These are phyloP conservation scores for Notodonta ziczac DNA, from an alignment of 2,888 invertebrate species.

Conservation along the genomic window DNA sequence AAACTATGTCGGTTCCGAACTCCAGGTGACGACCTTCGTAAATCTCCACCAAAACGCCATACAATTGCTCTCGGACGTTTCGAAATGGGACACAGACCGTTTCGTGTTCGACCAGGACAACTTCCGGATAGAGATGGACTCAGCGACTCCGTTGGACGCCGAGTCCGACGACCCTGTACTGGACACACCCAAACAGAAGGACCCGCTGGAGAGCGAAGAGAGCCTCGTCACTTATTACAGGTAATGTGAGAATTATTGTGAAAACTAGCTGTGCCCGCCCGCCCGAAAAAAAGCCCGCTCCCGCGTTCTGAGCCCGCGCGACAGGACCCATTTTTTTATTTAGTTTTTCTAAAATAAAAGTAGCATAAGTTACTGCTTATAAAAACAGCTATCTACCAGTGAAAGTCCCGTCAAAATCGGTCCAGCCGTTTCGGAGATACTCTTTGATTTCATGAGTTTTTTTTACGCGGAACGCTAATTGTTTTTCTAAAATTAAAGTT, in stretches of 20 bases:
- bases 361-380: too few species aligned
- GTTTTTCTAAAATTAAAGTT: too few species aligned
- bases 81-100: conserved; percentile 83
- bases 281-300: too few species aligned
- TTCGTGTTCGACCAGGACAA: conserved; percentile 84
- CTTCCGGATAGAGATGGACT: conserved; percentile 80
- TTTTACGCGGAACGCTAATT: too few species aligned
- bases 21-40: conserved; percentile 83
- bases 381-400: too few species aligned
- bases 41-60: conserved; percentile 84
- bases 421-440: too few species aligned
- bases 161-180: conserved; percentile 80
- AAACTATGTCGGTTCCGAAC: not conserved
- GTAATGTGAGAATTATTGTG: conserved; percentile 43
- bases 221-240: conserved; percentile 78
- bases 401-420: too few species aligned
- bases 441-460: too few species aligned
- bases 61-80: conserved; percentile 82
- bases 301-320: too few species aligned
- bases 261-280: too few species aligned
- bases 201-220: conserved; percentile 80
- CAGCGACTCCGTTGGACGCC: conserved; percentile 70
- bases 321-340: too few species aligned
- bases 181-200: conserved; percentile 65
- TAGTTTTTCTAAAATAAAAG: too few species aligned